phyloP scores from a whole-genome alignment of 2,888 invertebrate species.

The Ochropleura leucogaster region DNA sequence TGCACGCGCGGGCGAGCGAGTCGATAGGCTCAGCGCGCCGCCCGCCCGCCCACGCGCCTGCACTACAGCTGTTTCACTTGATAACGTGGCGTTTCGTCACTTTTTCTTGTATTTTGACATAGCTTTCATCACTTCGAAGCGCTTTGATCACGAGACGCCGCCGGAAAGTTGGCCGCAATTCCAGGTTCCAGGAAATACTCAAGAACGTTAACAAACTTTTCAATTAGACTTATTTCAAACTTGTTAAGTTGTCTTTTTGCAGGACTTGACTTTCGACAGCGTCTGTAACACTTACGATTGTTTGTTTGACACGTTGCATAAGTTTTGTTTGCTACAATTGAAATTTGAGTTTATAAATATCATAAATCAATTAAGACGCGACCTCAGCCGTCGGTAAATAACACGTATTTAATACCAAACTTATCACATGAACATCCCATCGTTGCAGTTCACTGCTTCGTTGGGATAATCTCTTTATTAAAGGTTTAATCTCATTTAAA shows the following conservation, averaged over 20 bases:
- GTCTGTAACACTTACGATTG: neutral
- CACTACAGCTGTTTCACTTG: slow-evolving; percentile 87
- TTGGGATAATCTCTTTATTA: slow-evolving; percentile 53
- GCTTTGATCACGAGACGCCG: slow-evolving; percentile 12
- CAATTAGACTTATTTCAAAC: slow-evolving; percentile 54
- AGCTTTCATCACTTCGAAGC: slow-evolving; percentile 47
- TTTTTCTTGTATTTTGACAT: slow-evolving; percentile 62
- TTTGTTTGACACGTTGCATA: slow-evolving; percentile 16
- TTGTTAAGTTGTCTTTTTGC: slow-evolving; percentile 45
- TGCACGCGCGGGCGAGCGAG: slow-evolving; percentile 78
- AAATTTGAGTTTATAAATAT: slow-evolving; percentile 31
- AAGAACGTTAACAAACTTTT: slow-evolving; percentile 61
- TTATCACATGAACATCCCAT: slow-evolving; percentile 8
- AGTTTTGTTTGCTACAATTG: slow-evolving; percentile 8
- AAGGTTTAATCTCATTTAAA: slow-evolving; percentile 44
- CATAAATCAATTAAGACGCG: slow-evolving; percentile 42
- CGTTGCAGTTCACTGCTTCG: slow-evolving; percentile 20
- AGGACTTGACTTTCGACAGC: slow-evolving; percentile 7
- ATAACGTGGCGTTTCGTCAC: slow-evolving; percentile 77
- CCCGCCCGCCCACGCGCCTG: slow-evolving; percentile 84
- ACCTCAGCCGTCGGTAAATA: slow-evolving; percentile 8
- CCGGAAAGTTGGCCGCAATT: slow-evolving; percentile 35
- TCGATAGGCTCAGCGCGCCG: slow-evolving; percentile 78
- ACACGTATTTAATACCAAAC: slow-evolving; percentile 25
- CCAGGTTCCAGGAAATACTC: slow-evolving; percentile 40